A percentile compares a stretch with the other conserved stretches of the same genome.
Conservation (phyloP, 2,797 vertebrate genomes). For the Propithecus deckenii region DNA sequence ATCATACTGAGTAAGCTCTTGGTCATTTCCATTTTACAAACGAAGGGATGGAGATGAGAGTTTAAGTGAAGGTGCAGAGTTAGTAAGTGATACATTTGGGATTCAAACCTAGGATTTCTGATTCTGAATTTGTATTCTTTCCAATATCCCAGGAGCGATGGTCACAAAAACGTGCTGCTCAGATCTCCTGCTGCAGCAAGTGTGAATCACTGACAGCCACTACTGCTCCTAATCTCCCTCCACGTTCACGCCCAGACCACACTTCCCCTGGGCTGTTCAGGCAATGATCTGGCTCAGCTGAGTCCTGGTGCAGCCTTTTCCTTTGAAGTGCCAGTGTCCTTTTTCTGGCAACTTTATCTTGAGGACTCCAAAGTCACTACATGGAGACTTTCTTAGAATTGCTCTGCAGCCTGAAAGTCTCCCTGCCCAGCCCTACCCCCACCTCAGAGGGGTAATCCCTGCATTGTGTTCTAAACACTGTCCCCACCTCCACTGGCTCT, state of each 20-base stretch:
- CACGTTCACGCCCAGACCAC: neutral
- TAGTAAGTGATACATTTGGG: neutral
- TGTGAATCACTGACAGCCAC: neutral
- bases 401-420: neutral
- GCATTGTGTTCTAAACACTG: neutral
- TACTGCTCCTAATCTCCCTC: neutral
- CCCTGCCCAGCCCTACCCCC: fast-evolving
- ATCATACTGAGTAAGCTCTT: neutral
- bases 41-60: neutral
- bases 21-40: neutral
- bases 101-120: neutral
- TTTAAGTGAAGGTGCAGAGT: neutral
- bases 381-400: neutral
- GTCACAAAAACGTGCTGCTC: neutral
- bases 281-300: neutral
- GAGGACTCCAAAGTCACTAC: too few species aligned
- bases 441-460: neutral
- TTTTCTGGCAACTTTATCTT: neutral
- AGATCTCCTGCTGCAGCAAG: neutral
- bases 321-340: neutral
- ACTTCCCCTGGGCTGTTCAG: neutral
- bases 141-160: neutral
- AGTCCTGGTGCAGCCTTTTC: neutral
- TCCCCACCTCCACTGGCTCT: neutral
- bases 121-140: neutral